Evolutionary conservation across 1,140 invertebrate genomes (phyloP).

Genomic region (Lepidurus apus): DNA sequence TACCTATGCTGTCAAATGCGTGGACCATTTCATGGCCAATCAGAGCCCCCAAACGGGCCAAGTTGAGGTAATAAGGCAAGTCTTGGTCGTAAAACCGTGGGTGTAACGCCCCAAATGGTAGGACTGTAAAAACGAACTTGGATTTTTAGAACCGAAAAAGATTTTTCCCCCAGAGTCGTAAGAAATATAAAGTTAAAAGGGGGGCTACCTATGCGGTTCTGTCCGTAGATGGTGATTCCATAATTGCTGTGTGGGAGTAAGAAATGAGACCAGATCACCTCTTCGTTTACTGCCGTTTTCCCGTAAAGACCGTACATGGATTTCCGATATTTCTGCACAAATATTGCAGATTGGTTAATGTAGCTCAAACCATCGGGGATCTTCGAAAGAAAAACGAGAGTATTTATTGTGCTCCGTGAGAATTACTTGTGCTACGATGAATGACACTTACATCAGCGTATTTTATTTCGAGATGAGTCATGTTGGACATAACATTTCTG

Average conservation of each 20-base stretch:
- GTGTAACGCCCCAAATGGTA: not conserved
- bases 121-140: not conserved
- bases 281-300: not conserved
- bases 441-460: not conserved
- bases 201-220: not conserved
- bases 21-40: slow-evolving; percentile 3
- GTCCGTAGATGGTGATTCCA: not conserved
- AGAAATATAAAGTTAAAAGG: not conserved
- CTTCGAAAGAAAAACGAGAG: not conserved
- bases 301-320: not conserved
- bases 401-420: not conserved
- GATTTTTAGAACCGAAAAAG: not conserved
- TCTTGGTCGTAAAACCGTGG: not conserved
- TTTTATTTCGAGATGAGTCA: not conserved
- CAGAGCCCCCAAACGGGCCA: not conserved
- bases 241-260: slow-evolving; percentile 8
- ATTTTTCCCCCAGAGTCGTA: not conserved
- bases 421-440: not conserved
- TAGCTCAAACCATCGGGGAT: not conserved
- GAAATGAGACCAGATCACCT: slow-evolving; percentile 1
- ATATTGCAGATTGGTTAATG: not conserved
- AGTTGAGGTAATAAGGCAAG: slow-evolving; percentile 2
- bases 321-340: not conserved
- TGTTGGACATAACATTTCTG: not conserved
- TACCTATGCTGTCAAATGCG: not conserved